Base-by-base conservation (phyloP, 2,888 invertebrate species). In the Folsomia manolachei region DNA sequence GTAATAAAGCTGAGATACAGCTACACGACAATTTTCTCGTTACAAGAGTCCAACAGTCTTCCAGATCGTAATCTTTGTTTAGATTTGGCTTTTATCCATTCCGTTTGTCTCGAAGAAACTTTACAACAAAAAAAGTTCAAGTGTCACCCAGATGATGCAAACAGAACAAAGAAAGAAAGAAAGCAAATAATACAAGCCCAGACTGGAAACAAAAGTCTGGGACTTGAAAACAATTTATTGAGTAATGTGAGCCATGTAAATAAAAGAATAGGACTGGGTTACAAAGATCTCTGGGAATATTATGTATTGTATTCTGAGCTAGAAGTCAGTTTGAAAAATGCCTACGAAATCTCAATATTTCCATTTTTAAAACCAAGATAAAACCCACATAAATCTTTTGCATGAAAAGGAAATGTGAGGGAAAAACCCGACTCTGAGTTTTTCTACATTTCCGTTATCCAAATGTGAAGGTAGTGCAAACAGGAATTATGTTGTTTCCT, bases 331-430 rank as follows among this genome's bases (percentile, higher is more conserved):
- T 27, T 62, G 62, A 62, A 25, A 62, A 62, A 62, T 62, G 62
- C 24, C 21, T 27, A 24, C 9, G 21, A 64, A 64, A 64, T 64
- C 64, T 64, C 64, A 64, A 64, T 64, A 64, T 64, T 64, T 64
- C 26, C 64, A 9, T 64, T 64, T 64, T 64, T n/a, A 64, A 62
- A 64, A 64, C 64, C 27, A 21, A 64, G 64, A 64, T 62, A 64
- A 64, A 64, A 27, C 26, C 26, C 14, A 64, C 64, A 64, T 64
- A 64, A 64, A 64, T 64, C 64, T 64, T 27, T 27, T 64, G 27
- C 18, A 64, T 39, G 39, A 14, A 60, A 51, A 4, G 52, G 52
- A 51, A 52, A 51, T 21, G n/a, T 64, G 64, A 39, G 14, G 7
- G 9, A 39, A 24, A 14, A n/a, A 60, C 7, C 21, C 11, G 62